These are phyloP conservation scores for Mormyrus iriodes DNA, from an alignment of 2,113 vertebrate species.

Conservation along the genomic window DNA sequence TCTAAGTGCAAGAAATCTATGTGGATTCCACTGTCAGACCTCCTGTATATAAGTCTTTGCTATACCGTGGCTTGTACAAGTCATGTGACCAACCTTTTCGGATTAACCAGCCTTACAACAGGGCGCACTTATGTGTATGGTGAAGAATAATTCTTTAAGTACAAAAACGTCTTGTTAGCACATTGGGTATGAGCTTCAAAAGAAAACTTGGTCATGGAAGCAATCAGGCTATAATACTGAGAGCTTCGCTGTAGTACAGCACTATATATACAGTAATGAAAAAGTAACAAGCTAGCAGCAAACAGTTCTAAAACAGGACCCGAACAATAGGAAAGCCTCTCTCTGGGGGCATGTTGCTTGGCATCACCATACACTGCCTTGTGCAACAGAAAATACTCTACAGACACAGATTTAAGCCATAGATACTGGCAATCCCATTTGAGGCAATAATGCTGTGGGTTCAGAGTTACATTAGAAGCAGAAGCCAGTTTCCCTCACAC, in stretches of 20 bases:
- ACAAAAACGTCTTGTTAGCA: not conserved
- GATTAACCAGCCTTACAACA: not conserved
- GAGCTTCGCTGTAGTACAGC: not conserved
- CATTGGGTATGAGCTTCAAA: not conserved
- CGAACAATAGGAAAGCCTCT: not conserved
- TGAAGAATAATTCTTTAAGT: not conserved
- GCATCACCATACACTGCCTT: not conserved
- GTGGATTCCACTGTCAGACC: not conserved
- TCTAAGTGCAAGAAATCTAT: not conserved
- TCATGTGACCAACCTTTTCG: not conserved
- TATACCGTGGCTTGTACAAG: not conserved
- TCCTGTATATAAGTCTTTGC: not conserved
- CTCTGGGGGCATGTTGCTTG: not conserved
- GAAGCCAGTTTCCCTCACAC: not conserved
- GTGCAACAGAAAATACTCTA: not conserved
- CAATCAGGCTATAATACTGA: not conserved
- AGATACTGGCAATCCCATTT: not conserved
- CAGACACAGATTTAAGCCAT: not conserved
- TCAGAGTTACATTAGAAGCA: not conserved
- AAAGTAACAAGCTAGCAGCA: not conserved
- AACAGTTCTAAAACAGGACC: not conserved
- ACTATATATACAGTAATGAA: not conserved
- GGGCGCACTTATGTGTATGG: not conserved
- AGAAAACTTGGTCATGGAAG: not conserved
- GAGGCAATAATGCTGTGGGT: not conserved